phyloP scores from a whole-genome alignment of 2,888 invertebrate species.

The Zele albiditarsus region DNA sequence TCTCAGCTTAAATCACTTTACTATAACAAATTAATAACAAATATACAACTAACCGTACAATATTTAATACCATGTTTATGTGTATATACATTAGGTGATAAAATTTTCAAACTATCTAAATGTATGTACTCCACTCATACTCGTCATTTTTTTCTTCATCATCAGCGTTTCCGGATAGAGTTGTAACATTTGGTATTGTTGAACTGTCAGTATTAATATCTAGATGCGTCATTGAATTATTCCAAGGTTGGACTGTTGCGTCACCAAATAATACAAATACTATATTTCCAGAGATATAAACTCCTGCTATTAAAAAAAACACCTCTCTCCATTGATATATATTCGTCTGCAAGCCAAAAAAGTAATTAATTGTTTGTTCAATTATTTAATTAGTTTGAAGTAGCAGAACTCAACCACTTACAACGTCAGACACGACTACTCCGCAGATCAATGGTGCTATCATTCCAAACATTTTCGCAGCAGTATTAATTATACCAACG shows the following conservation, averaged over 20 bases:
- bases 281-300: constrained; percentile 81
- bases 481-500: constrained; percentile 88
- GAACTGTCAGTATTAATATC: constrained; percentile 43
- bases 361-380: constrained; percentile 38
- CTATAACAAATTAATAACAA: too few relatives aligned
- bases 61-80: too few relatives aligned
- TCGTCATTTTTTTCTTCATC: too few relatives aligned
- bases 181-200: constrained; percentile 42
- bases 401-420: constrained; percentile 69
- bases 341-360: constrained; percentile 74
- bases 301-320: constrained; percentile 82
- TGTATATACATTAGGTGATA: too few relatives aligned
- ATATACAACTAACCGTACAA: too few relatives aligned
- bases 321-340: constrained; percentile 82
- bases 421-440: constrained; percentile 81
- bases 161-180: constrained; percentile 8
- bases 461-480: constrained; percentile 86
- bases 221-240: constrained; percentile 72
- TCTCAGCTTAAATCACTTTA: too few relatives aligned
- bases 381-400: not conserved
- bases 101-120: too few relatives aligned
- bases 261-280: constrained; percentile 82
- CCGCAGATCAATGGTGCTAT: constrained; percentile 85
- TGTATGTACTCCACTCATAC: too few relatives aligned
- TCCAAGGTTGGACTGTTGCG: constrained; percentile 82